Base-by-base conservation (phyloP, 2,113 vertebrate genomes). In the Nannobrachium achirus region DNA sequence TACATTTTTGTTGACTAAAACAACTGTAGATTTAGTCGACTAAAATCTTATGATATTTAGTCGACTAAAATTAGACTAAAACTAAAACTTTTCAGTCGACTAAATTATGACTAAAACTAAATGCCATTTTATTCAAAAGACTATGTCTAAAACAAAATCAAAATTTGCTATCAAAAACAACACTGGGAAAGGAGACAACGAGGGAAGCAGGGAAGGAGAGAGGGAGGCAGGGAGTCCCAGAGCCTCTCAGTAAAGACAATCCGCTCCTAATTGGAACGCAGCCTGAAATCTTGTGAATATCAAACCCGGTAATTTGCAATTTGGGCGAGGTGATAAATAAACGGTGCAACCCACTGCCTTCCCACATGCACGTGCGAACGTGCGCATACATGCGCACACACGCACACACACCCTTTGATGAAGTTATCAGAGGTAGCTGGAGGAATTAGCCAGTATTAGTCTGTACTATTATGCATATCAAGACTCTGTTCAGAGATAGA, bases 401-500 rank as follows among this genome's bases (percentile, higher is more conserved):
- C 8, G 7, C 52, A 8, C 16, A 38, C 25, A 25, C 52, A 20
- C 53, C 4, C 25, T 73, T 68, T 75, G 71, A 78, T 85, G 55
- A 76, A 86, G 79, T 86, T 83, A 85, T 86, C 80, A 66, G 73
- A 41, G 56, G 56, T 75, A 69, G 76, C 80, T 68, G 62, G 53
- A 69, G 71, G 69, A 82, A 87, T 84, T 86, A 80, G 55, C 68
- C 8, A 62, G 64, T 42, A 84, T 84, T 85, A 79, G 69, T 63
- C 38, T 41, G 55, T 70, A 39, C 55, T 62, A 81, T 82, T 86
- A 80, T 74, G 73, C 75, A 66, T 80, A 71, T 82, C 70, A 62
- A 71, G 85, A 82, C 86, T n/a, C n/a, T 73, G 55, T 33, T 33
- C 67, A 71, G 66, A 75, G 56, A 80, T 78, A 72, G 19, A 72